These are phyloP conservation scores for Erpetoichthys calabaricus DNA, from an alignment of 2,797 vertebrate genomes.

Conservation along the genomic window DNA sequence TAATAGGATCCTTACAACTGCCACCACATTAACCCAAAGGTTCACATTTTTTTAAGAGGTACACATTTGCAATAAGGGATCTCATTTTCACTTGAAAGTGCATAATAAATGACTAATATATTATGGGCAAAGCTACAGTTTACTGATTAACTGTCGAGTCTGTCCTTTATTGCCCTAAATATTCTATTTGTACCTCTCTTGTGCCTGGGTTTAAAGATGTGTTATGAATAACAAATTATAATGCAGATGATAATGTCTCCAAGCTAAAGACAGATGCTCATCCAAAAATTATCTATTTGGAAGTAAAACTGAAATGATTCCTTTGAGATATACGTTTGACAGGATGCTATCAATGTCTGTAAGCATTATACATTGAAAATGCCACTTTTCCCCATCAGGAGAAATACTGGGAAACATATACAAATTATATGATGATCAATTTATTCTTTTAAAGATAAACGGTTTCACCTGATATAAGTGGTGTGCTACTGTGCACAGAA, in stretches of 20 bases:
- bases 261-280: not conserved
- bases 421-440: too few relatives aligned
- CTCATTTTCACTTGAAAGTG: conserved; percentile 10
- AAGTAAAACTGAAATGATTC: not conserved
- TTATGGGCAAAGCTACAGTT: not conserved
- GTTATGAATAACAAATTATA: not conserved
- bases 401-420: too few relatives aligned
- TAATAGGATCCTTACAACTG: not conserved
- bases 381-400: too few relatives aligned
- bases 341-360: too few relatives aligned
- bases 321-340: not conserved
- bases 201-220: not conserved
- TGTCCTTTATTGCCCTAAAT: conserved; percentile 4
- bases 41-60: conserved; percentile 11
- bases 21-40: not conserved
- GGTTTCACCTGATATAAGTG: too few relatives aligned
- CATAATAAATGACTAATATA: conserved; percentile 1
- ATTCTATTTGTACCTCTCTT: conserved; percentile 6
- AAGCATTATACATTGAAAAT: too few relatives aligned
- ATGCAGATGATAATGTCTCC: not conserved
- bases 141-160: not conserved
- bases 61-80: not conserved
- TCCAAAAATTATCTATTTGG: not conserved
- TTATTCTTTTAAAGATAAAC: too few relatives aligned
- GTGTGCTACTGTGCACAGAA: too few relatives aligned